Percentiles rank a stretch among this genome's conserved stretches.
phyloP scores from a whole-genome alignment of 2,113 vertebrate species.

The Pelobates fuscus region DNA sequence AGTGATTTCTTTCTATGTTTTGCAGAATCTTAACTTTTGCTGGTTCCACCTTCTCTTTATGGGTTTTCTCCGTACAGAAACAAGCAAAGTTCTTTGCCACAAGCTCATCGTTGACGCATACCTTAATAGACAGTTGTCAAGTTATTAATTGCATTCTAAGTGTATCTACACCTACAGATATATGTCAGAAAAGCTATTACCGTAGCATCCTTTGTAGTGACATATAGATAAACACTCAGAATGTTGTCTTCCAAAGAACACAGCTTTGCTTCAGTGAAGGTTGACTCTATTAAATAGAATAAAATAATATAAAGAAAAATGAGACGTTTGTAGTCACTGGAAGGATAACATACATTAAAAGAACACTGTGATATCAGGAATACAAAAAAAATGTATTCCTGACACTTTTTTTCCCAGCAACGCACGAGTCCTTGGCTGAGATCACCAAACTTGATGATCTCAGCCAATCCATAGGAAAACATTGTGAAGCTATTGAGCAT shows the following conservation, averaged over 20 bases:
- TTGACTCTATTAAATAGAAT: conserved; percentile 65
- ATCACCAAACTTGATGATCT: too few species aligned
- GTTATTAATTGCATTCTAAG: background rate
- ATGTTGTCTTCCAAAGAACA: conserved; percentile 67
- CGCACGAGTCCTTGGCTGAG: too few species aligned
- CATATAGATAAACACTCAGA: conserved; percentile 80
- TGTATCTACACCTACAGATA: background rate
- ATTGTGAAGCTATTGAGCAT: too few species aligned
- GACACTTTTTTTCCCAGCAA: too few species aligned
- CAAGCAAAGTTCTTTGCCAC: conserved; percentile 84
- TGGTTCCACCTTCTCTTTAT: conserved; percentile 44
- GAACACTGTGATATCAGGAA: too few species aligned
- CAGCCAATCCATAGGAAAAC: too few species aligned
- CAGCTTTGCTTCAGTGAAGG: conserved; percentile 73
- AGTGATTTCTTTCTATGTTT: background rate
- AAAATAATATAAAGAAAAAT: too few species aligned
- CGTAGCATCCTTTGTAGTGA: conserved; percentile 77
- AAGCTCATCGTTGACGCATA: conserved; percentile 89
- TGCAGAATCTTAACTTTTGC: conserved; percentile 8
- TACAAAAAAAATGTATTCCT: too few species aligned
- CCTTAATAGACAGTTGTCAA: conserved; percentile 63
- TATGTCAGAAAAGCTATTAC: conserved; percentile 62
- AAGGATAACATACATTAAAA: too few species aligned
- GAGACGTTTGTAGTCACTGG: too few species aligned
- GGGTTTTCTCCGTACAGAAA: conserved; percentile 54